Conservation (phyloP, 2,888 invertebrate genomes). For the Leptinotarsa peninsularis region DNA sequence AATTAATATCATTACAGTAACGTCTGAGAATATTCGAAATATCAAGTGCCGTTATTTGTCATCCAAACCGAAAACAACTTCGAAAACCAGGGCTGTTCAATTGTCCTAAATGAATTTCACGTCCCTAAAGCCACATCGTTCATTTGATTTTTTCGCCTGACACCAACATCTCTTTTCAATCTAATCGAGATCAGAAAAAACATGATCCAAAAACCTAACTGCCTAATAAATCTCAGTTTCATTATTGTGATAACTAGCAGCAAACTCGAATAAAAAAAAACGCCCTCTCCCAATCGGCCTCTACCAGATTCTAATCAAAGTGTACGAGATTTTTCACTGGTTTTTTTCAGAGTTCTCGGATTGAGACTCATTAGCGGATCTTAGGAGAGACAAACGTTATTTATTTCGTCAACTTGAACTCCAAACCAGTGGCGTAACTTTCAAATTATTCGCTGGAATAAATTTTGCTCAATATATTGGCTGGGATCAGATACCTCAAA, state of each 20-base stretch:
- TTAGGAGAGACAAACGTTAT: slow-evolving; percentile 30
- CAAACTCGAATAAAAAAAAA: slow-evolving; percentile 29
- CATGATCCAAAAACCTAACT: background rate
- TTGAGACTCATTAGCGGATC: slow-evolving; percentile 36
- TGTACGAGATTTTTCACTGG: slow-evolving; percentile 26
- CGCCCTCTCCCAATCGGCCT: slow-evolving; percentile 20
- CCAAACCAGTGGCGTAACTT: slow-evolving; percentile 24
- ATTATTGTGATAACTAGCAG: slow-evolving; percentile 5
- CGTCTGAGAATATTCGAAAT: no score
- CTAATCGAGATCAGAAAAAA: background rate
- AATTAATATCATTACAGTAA: no score
- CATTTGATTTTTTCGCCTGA: background rate
- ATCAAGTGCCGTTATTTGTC: no score
- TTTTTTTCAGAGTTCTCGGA: slow-evolving; percentile 29
- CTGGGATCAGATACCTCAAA: no score
- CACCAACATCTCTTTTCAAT: background rate
- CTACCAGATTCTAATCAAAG: slow-evolving; percentile 39
- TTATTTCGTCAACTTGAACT: slow-evolving; percentile 37
- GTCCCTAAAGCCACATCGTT: background rate
- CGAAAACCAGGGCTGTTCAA: no score
- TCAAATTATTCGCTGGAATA: background rate
- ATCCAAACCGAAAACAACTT: no score
- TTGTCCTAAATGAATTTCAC: no score
- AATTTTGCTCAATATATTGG: background rate
- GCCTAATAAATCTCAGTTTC: slow-evolving; percentile 11